Conservation (phyloP, 2,888 invertebrate genomes). For the Agrilus mali region DNA sequence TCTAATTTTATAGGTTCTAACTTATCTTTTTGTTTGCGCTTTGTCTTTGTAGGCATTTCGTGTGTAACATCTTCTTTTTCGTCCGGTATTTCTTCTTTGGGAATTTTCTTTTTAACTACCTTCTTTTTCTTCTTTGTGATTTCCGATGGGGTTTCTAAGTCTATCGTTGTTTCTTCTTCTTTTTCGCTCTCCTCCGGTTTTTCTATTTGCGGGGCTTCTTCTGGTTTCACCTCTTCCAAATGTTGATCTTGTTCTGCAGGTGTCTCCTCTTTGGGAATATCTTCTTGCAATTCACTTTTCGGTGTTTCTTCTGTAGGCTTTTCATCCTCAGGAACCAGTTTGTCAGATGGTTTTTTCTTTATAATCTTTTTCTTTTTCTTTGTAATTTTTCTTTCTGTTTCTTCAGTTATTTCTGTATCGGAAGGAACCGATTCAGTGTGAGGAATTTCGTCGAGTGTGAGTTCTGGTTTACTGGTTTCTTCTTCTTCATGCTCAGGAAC, state of each 20-base stretch:
- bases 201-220: conserved; percentile 16
- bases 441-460: neutral
- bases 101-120: conserved; percentile 4
- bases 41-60: conserved; percentile 14
- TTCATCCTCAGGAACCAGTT: conserved; percentile 9
- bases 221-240: conserved; percentile 6
- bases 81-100: conserved; percentile 8
- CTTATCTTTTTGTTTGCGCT: conserved; percentile 16
- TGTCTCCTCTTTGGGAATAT: conserved; percentile 10
- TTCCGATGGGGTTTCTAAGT: conserved; percentile 8
- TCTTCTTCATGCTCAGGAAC: conserved; percentile 8
- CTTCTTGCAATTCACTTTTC: conserved; percentile 10
- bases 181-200: conserved; percentile 17
- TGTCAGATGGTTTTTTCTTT: neutral
- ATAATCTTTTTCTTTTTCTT: neutral
- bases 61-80: conserved; percentile 8
- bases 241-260: conserved; percentile 12
- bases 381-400: neutral
- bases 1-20: conserved; percentile 44
- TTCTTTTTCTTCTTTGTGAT: conserved; percentile 10
- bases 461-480: conserved; percentile 7
- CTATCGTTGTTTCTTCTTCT: conserved; percentile 10
- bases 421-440: neutral
- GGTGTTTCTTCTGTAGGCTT: conserved; percentile 13
- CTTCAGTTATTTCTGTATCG: neutral